These are phyloP conservation scores for Hypanus sabinus DNA, from an alignment of 2,113 vertebrate genomes.

Conservation along the genomic window DNA sequence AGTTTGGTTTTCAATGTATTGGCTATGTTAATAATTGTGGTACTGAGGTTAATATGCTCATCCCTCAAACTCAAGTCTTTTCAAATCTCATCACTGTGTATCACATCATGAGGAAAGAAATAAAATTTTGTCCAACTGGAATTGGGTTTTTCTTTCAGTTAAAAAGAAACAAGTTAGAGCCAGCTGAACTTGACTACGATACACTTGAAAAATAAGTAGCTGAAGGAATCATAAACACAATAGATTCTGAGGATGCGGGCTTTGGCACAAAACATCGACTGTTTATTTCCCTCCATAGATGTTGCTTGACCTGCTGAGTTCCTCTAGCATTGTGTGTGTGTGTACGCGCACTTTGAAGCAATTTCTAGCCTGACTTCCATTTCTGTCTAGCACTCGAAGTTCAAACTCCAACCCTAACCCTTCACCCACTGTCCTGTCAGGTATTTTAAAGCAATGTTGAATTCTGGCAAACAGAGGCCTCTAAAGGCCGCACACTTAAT, in stretches of 20 bases:
- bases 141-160: not conserved
- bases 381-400: not conserved
- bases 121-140: constrained; percentile 16
- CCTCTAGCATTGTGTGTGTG: no score
- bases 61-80: constrained; percentile 30
- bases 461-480: not conserved
- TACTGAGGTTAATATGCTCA: not conserved
- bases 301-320: no score
- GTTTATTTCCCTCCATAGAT: no score
- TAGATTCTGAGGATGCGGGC: no score
- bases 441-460: not conserved
- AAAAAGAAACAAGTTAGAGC: not conserved
- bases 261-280: no score
- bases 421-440: not conserved
- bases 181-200: not conserved
- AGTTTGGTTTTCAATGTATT: constrained; percentile 22
- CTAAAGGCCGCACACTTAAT: not conserved
- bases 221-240: no score
- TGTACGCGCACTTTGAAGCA: no score
- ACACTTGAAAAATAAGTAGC: not conserved
- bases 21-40: not conserved
- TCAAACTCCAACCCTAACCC: not conserved
- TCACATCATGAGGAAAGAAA: not conserved
- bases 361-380: not conserved
- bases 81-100: constrained; percentile 23